Percentiles rank a stretch among this genome's conserved stretches.
phyloP scores from a whole-genome alignment of 2,888 invertebrate species.

The Drosophila kambysellisi region DNA sequence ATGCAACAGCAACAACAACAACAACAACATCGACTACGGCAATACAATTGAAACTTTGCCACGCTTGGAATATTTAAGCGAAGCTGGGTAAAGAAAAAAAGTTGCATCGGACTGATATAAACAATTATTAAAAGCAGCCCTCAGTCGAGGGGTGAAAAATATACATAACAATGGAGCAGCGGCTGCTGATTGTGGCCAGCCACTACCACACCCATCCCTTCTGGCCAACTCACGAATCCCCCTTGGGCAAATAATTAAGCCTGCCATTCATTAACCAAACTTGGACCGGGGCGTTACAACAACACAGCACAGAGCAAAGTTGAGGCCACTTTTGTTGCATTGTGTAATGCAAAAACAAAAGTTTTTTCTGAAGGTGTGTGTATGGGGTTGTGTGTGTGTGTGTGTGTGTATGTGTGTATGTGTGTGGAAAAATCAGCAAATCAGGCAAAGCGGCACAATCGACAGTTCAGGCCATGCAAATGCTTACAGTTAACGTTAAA shows the following conservation, averaged over 20 bases:
- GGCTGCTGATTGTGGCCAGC: constrained; percentile 50
- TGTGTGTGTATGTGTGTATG: background rate
- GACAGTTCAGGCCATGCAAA: constrained; percentile 39
- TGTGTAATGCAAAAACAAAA: constrained; percentile 43
- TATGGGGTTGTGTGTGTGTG: background rate
- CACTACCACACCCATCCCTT: background rate
- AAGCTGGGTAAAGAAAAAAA: constrained; percentile 28
- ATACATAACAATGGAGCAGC: constrained; percentile 57
- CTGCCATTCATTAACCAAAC: constrained; percentile 72
- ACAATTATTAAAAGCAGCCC: constrained; percentile 78
- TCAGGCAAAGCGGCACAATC: constrained; percentile 34
- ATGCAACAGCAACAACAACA: constrained; percentile 34
- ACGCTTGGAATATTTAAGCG: constrained; percentile 58
- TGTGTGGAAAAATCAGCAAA: constrained; percentile 35
- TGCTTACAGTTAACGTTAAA: constrained; percentile 26
- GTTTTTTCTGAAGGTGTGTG: constrained; percentile 18
- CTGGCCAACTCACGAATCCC: constrained; percentile 36
- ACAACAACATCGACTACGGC: constrained; percentile 24
- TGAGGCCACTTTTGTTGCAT: constrained; percentile 61
- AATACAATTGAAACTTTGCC: constrained; percentile 59
- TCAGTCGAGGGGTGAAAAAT: constrained; percentile 28
- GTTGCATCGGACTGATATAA: constrained; percentile 63
- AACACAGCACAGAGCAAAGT: constrained; percentile 42
- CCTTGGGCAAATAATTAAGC: constrained; percentile 66
- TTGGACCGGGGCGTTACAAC: constrained; percentile 44